phyloP scores from a whole-genome alignment of 1,140 invertebrate genomes.

The Eufriesea mexicana region DNA sequence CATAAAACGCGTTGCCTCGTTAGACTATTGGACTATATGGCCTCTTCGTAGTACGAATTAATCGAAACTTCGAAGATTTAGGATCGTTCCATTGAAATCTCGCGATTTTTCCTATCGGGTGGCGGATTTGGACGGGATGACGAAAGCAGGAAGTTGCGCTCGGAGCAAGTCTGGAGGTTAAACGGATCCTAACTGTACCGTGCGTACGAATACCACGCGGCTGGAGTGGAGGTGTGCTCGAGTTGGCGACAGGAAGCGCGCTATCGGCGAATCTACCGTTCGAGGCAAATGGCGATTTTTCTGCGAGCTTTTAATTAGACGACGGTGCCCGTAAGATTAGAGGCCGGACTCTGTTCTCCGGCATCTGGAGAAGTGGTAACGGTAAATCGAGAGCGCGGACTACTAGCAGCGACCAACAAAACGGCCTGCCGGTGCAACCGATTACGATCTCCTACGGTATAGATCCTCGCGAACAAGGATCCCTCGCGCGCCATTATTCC shows the following conservation, averaged over 20 bases:
- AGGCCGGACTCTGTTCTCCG: slow-evolving; percentile 10
- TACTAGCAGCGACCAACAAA: slow-evolving; percentile 33
- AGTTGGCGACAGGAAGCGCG: slow-evolving; percentile 8
- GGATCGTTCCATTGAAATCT: too few species aligned
- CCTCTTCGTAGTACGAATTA: too few species aligned
- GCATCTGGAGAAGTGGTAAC: slow-evolving; percentile 45
- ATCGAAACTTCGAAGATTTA: too few species aligned
- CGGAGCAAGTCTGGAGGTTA: background rate
- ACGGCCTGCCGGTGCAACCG: slow-evolving; percentile 28
- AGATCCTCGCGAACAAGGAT: background rate
- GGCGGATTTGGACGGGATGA: too few species aligned
- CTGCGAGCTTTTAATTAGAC: slow-evolving; percentile 54
- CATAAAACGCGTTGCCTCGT: too few species aligned
- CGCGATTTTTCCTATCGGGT: too few species aligned
- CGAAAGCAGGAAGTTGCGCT: background rate
- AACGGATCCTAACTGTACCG: slow-evolving; percentile 40
- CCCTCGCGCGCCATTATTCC: background rate
- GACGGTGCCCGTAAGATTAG: slow-evolving; percentile 56
- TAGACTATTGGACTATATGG: too few species aligned
- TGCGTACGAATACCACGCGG: slow-evolving; percentile 27
- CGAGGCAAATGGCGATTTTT: slow-evolving; percentile 40
- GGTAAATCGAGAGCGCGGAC: slow-evolving; percentile 57
- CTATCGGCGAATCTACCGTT: slow-evolving; percentile 40
- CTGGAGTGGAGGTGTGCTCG: background rate
- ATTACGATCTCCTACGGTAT: slow-evolving; percentile 3